Percentiles rank a stretch among this genome's conserved stretches.
phyloP scores from a whole-genome alignment of 2,113 vertebrate species.

The Chionomys nivalis region DNA sequence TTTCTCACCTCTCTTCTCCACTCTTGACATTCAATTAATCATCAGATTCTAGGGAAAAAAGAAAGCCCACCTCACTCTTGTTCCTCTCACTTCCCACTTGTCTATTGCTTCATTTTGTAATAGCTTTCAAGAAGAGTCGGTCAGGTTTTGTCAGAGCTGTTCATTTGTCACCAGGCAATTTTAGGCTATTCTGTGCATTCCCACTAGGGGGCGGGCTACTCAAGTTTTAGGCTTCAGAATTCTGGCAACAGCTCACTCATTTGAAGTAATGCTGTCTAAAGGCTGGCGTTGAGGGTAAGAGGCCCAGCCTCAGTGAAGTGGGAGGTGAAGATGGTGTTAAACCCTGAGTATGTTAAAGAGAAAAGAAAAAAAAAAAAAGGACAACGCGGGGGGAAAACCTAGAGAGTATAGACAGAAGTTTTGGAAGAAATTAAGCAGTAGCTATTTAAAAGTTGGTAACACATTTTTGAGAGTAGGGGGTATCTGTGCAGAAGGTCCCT shows the following conservation, averaged over 20 bases:
- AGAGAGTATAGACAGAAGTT: not conserved
- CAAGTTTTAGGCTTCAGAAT: slow-evolving; percentile 64
- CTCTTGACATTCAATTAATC: not conserved
- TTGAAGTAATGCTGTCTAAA: not conserved
- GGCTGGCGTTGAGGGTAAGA: not conserved
- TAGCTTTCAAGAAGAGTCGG: not conserved
- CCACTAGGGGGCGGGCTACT: slow-evolving; percentile 76
- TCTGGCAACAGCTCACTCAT: not conserved
- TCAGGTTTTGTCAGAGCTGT: not conserved
- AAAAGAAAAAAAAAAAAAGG: not conserved
- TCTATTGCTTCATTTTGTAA: not conserved
- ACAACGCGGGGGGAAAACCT: not conserved
- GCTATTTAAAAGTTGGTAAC: not conserved
- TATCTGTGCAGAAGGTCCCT: not conserved
- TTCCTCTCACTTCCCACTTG: not conserved
- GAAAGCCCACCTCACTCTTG: not conserved
- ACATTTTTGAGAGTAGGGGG: not conserved
- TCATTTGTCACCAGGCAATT: not conserved
- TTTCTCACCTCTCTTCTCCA: not conserved
- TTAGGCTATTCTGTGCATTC: slow-evolving; percentile 36
- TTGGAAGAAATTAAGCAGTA: not conserved
- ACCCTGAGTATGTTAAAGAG: not conserved
- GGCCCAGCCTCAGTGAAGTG: not conserved
- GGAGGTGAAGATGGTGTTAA: not conserved
- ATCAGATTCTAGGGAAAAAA: not conserved